phyloP scores from a whole-genome alignment of 2,113 vertebrate species.

The Eleginops maclovinus region DNA sequence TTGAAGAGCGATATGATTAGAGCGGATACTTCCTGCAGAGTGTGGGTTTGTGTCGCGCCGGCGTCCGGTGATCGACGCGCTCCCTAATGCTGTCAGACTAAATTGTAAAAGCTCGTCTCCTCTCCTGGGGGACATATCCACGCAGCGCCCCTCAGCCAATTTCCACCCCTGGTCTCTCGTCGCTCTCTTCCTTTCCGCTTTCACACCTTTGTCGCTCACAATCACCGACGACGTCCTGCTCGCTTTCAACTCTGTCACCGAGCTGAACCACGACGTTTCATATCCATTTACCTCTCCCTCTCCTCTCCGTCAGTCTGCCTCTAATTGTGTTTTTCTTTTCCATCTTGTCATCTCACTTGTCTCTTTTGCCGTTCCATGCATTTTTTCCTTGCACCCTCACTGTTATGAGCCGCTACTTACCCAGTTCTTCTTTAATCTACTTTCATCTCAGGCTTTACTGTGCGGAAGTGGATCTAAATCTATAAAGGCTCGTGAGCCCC shows the following conservation, averaged over 20 bases:
- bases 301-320: conserved; percentile 36
- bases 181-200: conserved; percentile 30
- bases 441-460: conserved; percentile 37
- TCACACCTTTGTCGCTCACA: conserved; percentile 61
- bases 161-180: conserved; percentile 54
- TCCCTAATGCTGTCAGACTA: conserved; percentile 74
- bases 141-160: conserved; percentile 56
- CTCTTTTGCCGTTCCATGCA: conserved; percentile 43
- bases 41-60: conserved; percentile 63
- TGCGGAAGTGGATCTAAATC: conserved; percentile 35
- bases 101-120: conserved; percentile 65
- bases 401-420: conserved; percentile 38
- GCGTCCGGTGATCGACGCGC: conserved; percentile 68
- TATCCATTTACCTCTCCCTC: conserved; percentile 53
- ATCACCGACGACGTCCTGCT: conserved; percentile 49
- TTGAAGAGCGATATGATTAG: conserved; percentile 65
- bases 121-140: conserved; percentile 42
- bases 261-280: conserved; percentile 49
- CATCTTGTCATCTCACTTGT: conserved; percentile 33
- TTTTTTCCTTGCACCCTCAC: conserved; percentile 18
- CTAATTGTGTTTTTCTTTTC: conserved; percentile 62
- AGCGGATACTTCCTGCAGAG: conserved; percentile 71
- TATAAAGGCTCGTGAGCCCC: conserved; percentile 25
- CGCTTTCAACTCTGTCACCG: conserved; percentile 56
- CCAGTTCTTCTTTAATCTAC: conserved; percentile 32